Conservation (phyloP, 2,888 invertebrate genomes). For the Metellina segmentata region DNA sequence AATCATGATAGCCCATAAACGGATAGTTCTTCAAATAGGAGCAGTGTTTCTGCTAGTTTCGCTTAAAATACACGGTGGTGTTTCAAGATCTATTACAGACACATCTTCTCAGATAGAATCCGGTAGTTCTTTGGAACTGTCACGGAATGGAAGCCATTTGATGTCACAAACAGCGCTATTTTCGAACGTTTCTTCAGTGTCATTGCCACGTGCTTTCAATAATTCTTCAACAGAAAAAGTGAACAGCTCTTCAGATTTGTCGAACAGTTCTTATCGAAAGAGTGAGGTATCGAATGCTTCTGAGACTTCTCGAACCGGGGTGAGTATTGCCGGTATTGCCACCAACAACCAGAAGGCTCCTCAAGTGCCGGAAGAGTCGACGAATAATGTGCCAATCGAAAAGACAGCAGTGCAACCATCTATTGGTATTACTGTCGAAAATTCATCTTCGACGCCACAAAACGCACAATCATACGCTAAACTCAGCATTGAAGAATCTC, state of each 20-base stretch:
- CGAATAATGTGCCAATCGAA: background rate
- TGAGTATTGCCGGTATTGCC: background rate
- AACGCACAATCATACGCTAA: background rate
- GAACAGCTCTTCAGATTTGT: no score
- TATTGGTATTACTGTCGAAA: background rate
- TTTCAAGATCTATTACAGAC: slow-evolving; percentile 45
- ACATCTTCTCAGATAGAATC: background rate
- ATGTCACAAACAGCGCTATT: slow-evolving; percentile 9
- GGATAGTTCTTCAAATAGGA: slow-evolving; percentile 47
- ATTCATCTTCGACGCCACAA: background rate
- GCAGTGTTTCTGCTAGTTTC: slow-evolving; percentile 55
- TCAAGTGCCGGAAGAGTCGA: background rate
- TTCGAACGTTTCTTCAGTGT: background rate
- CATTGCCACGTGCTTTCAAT: background rate
- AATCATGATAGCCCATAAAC: slow-evolving; percentile 51
- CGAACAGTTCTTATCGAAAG: background rate
- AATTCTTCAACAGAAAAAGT: no score
- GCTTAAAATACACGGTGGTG: slow-evolving; percentile 44
- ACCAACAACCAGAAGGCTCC: background rate
- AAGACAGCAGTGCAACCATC: background rate
- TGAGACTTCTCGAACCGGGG: background rate
- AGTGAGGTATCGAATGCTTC: background rate
- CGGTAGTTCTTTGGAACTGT: background rate
- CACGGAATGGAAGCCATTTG: background rate
- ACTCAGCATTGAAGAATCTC: background rate